Percentiles rank a stretch among this genome's conserved stretches.
Evolutionary conservation across 2,797 vertebrate species (phyloP).

Genomic region (Poliocrania exsul): DNA sequence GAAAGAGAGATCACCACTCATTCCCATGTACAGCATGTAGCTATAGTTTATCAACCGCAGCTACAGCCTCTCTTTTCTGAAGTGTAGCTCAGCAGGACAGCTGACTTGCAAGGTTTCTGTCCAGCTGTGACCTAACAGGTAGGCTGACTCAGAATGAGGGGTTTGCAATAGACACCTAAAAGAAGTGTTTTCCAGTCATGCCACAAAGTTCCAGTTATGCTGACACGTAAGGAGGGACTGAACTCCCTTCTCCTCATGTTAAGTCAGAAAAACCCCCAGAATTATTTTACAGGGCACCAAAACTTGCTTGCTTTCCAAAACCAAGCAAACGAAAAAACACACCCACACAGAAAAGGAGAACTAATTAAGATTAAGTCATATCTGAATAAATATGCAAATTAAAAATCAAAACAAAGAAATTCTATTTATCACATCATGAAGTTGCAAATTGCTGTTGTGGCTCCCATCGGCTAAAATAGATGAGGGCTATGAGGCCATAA

Average conservation of each 20-base stretch:
- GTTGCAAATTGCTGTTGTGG: slow-evolving; percentile 73
- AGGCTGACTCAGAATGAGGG: neutral
- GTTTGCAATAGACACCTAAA: neutral
- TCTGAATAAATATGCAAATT: slow-evolving; percentile 81
- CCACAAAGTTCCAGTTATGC: neutral
- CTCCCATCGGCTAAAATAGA: slow-evolving; percentile 32
- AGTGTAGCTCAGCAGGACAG: neutral
- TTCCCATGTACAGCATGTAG: neutral
- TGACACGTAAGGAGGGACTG: neutral
- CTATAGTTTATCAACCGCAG: neutral
- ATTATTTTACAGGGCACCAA: slow-evolving; percentile 33
- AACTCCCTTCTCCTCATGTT: neutral
- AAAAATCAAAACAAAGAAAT: slow-evolving; percentile 79
- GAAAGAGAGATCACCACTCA: neutral
- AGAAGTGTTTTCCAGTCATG: neutral
- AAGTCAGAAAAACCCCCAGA: neutral
- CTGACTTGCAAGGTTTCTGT: slow-evolving; percentile 5
- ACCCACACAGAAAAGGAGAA: slow-evolving; percentile 58
- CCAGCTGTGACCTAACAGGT: neutral
- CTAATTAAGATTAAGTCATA: slow-evolving; percentile 79
- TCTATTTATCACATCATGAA: slow-evolving; percentile 79
- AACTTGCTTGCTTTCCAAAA: slow-evolving; percentile 45
- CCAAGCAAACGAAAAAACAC: slow-evolving; percentile 23
- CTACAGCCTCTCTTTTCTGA: neutral
- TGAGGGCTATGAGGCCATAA: neutral